Base-by-base conservation (phyloP, 1,140 invertebrate genomes). In the Pogonus chalceus region DNA sequence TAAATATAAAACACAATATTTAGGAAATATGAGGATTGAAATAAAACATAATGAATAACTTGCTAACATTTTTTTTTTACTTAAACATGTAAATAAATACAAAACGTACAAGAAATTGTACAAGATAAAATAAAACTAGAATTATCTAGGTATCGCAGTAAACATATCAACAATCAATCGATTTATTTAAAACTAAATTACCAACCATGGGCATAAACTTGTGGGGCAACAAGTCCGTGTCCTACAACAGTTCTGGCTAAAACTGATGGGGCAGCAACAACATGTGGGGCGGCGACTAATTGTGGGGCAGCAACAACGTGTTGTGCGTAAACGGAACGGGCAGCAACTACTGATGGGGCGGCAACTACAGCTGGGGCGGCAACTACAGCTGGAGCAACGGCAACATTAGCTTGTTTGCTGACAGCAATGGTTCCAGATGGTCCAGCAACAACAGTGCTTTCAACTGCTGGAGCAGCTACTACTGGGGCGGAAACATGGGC, bases 381-480 rank as follows among this genome's bases (percentile, higher is more conserved):
- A 43, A 43, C 37, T 12, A 16, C 3, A 12, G 9, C 9, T 4
- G 37, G 7, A 43, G 18, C 18, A 12, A 43, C 37, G 4, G 37
- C 9, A 43, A 18, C 18, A 12, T 43, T 16, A 4, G 18, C 37
- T 4, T 43, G 7, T 16, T 43, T 43, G 37, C 9, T 43, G 37
- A 18, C 18, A 18, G 37, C 37, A 43, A 43, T 43, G 37, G 37
- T 43, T 4, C 37, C 37, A 43, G 37, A 43, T 9, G 37, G 37
- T 12, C 37, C 37, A 43, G 37, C 37, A 18, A 43, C 37, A 12
- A 43, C 37, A 43, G 37, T 43, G 37, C 37, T 43, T 18, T 43
- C 37, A 43, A 43, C 18, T 10, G 9, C 37, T 43, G 9, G 37
- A 16, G 9, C 18, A 18, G 37, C 37, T 10, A 18, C 37, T 16